Evolutionary conservation across 2,113 vertebrate species (phyloP).

Genomic region (Heptranchias perlo): DNA sequence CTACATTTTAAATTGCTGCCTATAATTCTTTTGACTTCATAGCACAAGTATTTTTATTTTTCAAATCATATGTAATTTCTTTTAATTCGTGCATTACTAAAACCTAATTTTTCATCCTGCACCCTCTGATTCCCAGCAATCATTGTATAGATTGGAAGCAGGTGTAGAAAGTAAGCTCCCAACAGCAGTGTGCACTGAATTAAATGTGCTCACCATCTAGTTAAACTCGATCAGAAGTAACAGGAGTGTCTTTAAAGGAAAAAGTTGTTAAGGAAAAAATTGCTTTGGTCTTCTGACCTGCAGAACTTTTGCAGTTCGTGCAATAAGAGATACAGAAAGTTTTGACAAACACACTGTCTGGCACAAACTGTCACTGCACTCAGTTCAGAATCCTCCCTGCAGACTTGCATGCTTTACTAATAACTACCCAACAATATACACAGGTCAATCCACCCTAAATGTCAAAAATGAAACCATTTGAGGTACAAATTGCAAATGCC

Average conservation of each 20-base stretch:
- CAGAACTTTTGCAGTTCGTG: background rate
- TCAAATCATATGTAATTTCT: constrained; percentile 16
- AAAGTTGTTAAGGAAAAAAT: too few species aligned
- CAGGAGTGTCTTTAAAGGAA: background rate
- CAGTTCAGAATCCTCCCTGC: background rate
- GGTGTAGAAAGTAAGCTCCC: background rate
- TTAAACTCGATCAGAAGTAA: background rate
- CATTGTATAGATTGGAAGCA: constrained; percentile 12
- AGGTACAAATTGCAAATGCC: constrained; percentile 10
- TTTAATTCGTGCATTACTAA: constrained; percentile 9
- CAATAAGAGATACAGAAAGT: background rate
- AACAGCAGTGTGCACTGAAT: background rate
- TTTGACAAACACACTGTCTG: background rate
- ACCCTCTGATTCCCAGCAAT: background rate
- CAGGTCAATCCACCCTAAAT: background rate
- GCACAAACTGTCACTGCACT: background rate
- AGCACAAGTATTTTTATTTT: background rate
- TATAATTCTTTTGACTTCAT: background rate
- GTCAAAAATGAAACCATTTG: constrained; percentile 5
- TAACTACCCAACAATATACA: constrained; percentile 2
- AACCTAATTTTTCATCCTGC: background rate
- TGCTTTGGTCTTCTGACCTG: background rate
- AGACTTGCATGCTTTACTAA: background rate
- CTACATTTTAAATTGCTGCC: background rate
- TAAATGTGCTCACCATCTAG: background rate